Percentiles rank a stretch among this genome's conserved stretches.
Conservation (phyloP, 2,797 vertebrate genomes). For the Eidolon dupreanum region DNA sequence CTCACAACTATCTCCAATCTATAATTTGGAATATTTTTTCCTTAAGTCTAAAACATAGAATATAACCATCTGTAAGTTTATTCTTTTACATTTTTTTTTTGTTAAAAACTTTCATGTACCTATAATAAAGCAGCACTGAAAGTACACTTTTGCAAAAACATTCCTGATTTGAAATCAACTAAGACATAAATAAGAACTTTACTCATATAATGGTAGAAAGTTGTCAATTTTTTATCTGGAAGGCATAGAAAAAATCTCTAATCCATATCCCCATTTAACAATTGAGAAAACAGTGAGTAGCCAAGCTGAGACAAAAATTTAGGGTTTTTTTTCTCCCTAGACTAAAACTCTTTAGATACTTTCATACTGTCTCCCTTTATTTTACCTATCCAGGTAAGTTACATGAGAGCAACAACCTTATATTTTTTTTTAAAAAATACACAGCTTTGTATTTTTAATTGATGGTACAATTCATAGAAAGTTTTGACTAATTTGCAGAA, state of each 20-base stretch:
- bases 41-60: conserved; percentile 2
- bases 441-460: conserved; percentile 26
- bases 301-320: background rate
- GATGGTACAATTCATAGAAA: conserved; percentile 23
- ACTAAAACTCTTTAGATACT: background rate
- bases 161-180: conserved; percentile 50
- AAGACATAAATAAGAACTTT: background rate
- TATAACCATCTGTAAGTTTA: background rate
- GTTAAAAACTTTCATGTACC: background rate
- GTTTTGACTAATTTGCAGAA: conserved; percentile 42
- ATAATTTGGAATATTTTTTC: background rate
- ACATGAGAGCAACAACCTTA: background rate
- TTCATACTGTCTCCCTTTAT: background rate
- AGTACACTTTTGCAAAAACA: background rate
- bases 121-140: background rate
- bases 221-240: background rate
- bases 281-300: background rate
- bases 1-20: conserved; percentile 7
- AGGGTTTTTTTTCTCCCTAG: background rate
- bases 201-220: background rate
- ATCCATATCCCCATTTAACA: background rate
- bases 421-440: background rate
- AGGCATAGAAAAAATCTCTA: background rate
- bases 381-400: background rate
- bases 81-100: background rate